These are phyloP conservation scores for Cremastobaeus sp. DNA, from an alignment of 2,888 invertebrate species.

Conservation along the genomic window DNA sequence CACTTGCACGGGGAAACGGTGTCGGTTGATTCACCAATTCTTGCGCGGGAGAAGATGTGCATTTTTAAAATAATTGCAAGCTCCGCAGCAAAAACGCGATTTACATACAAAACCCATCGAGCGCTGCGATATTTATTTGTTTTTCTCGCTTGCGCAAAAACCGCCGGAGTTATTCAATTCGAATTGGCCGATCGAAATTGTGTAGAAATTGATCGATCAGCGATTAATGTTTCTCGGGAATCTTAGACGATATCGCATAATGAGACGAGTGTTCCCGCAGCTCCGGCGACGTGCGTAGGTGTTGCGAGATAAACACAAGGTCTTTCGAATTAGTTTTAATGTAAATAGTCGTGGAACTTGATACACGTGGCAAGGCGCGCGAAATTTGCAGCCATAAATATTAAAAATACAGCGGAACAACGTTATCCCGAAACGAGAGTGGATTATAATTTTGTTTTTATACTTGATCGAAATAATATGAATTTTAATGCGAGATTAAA, in stretches of 20 bases:
- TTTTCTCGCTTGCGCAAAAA: too few relatives aligned
- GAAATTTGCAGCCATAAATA: conserved; percentile 16
- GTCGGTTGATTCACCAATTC: conserved; percentile 45
- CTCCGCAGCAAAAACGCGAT: conserved; percentile 17
- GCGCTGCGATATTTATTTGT: too few relatives aligned
- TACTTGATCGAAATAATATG: conserved; percentile 18
- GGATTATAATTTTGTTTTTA: conserved; percentile 1
- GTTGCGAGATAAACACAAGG: conserved; percentile 21
- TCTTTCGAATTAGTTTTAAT: conserved; percentile 30
- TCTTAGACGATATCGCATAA: conserved; percentile 17
- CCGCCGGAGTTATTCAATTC: too few relatives aligned
- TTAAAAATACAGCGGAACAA: conserved; percentile 18
- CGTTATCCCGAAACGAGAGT: background rate
- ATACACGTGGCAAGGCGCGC: conserved; percentile 29
- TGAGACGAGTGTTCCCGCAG: background rate
- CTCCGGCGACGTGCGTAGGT: conserved; percentile 10
- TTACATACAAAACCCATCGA: conserved; percentile 40
- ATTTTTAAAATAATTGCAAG: conserved; percentile 25
- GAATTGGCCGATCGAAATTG: too few relatives aligned
- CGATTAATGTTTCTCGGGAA: conserved; percentile 8
- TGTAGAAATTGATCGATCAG: background rate
- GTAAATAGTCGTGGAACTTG: conserved; percentile 24
- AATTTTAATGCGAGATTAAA: conserved; percentile 38
- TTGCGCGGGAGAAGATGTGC: conserved; percentile 27
- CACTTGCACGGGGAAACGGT: conserved; percentile 44